Evolutionary conservation across 2,888 invertebrate genomes (phyloP).

Genomic region (Tenthredo distinguenda): DNA sequence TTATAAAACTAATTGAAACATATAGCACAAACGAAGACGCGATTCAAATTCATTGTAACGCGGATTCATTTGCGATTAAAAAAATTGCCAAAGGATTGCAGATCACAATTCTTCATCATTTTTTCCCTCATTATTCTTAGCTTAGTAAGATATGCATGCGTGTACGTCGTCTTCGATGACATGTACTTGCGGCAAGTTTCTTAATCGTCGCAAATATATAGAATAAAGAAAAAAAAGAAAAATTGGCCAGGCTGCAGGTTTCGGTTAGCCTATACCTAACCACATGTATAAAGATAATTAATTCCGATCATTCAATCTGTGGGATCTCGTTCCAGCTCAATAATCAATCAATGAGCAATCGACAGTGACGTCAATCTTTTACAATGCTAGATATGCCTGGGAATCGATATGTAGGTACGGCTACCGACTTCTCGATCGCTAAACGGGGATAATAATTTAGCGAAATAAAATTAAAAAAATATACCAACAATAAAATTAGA

Average conservation of each 20-base stretch:
- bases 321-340: conserved; percentile 57
- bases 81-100: too few relatives aligned
- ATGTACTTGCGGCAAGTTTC: too few relatives aligned
- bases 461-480: not conserved
- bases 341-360: conserved; percentile 53
- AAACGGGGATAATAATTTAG: conserved; percentile 3
- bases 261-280: not conserved
- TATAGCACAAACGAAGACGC: too few relatives aligned
- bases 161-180: too few relatives aligned
- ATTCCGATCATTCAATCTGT: conserved; percentile 56
- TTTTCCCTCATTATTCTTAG: too few relatives aligned
- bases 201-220: not conserved
- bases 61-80: too few relatives aligned
- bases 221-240: not conserved
- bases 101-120: too few relatives aligned
- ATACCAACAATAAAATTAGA: not conserved
- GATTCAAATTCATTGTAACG: too few relatives aligned
- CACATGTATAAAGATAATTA: conserved; percentile 29
- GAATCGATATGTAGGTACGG: conserved; percentile 49
- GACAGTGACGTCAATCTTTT: conserved; percentile 52
- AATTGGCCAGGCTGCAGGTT: not conserved
- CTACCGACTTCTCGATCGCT: not conserved
- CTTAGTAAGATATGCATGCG: too few relatives aligned
- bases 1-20: too few relatives aligned
- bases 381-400: conserved; percentile 54